Percentiles rank a stretch among this genome's conserved stretches.
Conservation (phyloP, 2,113 vertebrate species). For the Ictalurus furcatus region DNA sequence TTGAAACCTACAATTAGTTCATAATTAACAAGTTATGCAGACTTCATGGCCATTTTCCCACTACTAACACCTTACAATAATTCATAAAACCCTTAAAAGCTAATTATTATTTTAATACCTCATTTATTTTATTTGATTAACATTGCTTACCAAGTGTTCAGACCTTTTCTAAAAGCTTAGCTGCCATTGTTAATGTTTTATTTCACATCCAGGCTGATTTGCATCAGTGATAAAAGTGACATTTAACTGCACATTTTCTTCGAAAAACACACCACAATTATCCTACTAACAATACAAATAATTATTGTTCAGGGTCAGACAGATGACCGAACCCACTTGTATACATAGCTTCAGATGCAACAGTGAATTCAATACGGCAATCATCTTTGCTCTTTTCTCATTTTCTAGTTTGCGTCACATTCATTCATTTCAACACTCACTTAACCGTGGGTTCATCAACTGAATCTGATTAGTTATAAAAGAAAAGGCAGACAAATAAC, state of each 20-base stretch:
- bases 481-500: background rate
- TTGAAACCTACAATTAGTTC: background rate
- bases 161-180: background rate
- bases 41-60: background rate
- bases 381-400: background rate
- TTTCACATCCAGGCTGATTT: background rate
- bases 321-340: background rate
- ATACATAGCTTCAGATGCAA: background rate
- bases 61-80: background rate
- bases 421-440: background rate
- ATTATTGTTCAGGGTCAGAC: background rate
- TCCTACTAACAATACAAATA: background rate
- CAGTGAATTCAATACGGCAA: background rate
- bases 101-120: background rate
- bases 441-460: background rate
- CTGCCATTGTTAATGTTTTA: background rate
- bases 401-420: slow-evolving; percentile 2
- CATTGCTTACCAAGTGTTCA: background rate
- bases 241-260: slow-evolving; percentile 9
- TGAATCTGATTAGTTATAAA: slow-evolving; percentile 4
- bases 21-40: background rate
- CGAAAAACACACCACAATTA: background rate
- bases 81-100: background rate
- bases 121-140: background rate
- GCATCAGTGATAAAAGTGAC: slow-evolving; percentile 22